Evolutionary conservation across 1,140 invertebrate genomes (phyloP).

Genomic region (Pseudomyrmex dendroicus): DNA sequence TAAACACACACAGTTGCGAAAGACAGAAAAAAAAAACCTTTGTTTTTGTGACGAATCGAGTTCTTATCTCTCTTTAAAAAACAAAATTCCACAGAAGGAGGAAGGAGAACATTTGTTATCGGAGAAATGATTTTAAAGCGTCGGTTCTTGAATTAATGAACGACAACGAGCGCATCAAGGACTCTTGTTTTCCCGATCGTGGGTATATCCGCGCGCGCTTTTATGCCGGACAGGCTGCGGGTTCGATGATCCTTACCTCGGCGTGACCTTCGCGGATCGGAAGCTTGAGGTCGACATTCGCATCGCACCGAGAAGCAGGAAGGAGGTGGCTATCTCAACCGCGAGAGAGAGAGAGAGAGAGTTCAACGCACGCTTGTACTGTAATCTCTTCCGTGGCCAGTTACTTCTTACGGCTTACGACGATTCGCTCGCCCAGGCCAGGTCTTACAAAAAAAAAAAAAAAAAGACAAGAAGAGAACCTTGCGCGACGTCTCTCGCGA

Average conservation of each 20-base stretch:
- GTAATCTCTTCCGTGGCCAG: slow-evolving; percentile 61
- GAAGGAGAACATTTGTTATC: neutral
- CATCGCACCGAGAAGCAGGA: slow-evolving; percentile 71
- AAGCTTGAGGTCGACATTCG: slow-evolving; percentile 80
- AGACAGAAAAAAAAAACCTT: no score
- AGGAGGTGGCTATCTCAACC: slow-evolving; percentile 64
- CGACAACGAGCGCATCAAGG: neutral
- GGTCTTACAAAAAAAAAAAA: slow-evolving; percentile 17
- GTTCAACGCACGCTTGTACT: slow-evolving; percentile 76
- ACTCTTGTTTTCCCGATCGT: slow-evolving; percentile 21
- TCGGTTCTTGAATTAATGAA: slow-evolving; percentile 6
- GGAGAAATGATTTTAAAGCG: neutral
- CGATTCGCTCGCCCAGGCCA: slow-evolving; percentile 24
- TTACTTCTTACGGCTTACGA: slow-evolving; percentile 59
- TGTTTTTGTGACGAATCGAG: neutral
- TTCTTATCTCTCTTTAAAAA: neutral
- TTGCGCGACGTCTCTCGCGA: neutral
- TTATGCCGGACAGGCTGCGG: slow-evolving; percentile 2
- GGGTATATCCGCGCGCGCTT: slow-evolving; percentile 22
- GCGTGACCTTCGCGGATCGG: slow-evolving; percentile 75
- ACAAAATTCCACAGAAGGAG: neutral
- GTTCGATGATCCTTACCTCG: slow-evolving; percentile 69
- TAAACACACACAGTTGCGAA: no score
- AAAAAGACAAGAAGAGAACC: no score
- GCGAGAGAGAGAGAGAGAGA: slow-evolving; percentile 59